These are phyloP conservation scores for Eupithecia pulchellata DNA, from an alignment of 2,888 invertebrate species.

Conservation along the genomic window DNA sequence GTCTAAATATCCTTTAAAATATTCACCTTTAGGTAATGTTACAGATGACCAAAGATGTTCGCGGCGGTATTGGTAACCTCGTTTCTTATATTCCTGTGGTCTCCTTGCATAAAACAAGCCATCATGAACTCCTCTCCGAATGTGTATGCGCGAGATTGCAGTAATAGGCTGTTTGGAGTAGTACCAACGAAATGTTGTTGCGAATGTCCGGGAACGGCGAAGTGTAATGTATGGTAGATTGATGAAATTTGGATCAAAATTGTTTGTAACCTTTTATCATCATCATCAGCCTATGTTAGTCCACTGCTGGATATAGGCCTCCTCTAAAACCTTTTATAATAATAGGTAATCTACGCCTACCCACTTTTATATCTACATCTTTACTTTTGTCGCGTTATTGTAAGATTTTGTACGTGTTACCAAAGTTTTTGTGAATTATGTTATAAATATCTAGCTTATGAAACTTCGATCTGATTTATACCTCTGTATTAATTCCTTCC, in stretches of 20 bases:
- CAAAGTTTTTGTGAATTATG: too few species aligned
- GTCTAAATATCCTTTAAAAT: not conserved
- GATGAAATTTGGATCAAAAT: not conserved
- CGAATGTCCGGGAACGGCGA: not conserved
- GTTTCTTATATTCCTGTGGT: not conserved
- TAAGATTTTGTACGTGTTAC: too few species aligned
- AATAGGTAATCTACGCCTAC: too few species aligned
- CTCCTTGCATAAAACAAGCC: slow-evolving; percentile 1
- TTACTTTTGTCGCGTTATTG: too few species aligned
- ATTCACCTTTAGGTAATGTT: not conserved
- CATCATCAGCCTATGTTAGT: too few species aligned
- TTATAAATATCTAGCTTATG: too few species aligned
- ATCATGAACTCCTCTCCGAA: not conserved
- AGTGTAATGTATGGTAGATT: not conserved
- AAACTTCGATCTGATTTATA: too few species aligned
- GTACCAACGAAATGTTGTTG: slow-evolving; percentile 5
- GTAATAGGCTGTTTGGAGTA: not conserved
- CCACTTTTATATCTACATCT: too few species aligned
- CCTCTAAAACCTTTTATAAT: too few species aligned
- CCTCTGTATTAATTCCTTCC: too few species aligned
- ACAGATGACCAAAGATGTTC: not conserved
- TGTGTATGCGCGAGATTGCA: slow-evolving; percentile 11
- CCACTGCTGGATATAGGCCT: too few species aligned
- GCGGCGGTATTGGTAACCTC: not conserved
- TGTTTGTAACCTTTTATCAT: not conserved